Evolutionary conservation across 2,797 vertebrate species (phyloP).

Genomic region (Hippopotamyrus pictus): DNA sequence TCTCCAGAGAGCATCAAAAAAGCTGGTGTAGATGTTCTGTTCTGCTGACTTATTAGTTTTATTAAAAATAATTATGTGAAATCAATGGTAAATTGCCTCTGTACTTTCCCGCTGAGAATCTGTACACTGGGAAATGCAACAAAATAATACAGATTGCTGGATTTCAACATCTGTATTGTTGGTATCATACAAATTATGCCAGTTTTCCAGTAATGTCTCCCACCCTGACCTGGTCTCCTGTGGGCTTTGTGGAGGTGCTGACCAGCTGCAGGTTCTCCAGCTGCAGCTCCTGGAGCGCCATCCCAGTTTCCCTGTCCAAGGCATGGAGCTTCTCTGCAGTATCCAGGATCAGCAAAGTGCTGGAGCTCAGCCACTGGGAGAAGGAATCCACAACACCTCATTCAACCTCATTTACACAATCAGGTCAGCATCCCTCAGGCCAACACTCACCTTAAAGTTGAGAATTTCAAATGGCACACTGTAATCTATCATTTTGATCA

Average conservation of each 20-base stretch:
- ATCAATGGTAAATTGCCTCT: neutral
- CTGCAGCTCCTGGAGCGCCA: constrained; percentile 10
- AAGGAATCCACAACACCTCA: neutral
- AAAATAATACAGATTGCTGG: neutral
- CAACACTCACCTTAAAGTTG: constrained; percentile 22
- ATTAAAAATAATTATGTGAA: neutral
- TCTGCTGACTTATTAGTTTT: neutral
- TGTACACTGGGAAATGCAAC: neutral
- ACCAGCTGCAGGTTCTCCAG: constrained; percentile 10
- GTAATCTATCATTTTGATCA: constrained; percentile 12
- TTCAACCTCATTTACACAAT: neutral
- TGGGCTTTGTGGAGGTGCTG: neutral
- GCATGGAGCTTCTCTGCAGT: constrained; percentile 12
- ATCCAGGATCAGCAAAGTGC: constrained; percentile 17
- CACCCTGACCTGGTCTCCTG: neutral
- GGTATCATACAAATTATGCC: neutral
- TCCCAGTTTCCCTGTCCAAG: constrained; percentile 18
- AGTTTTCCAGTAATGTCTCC: neutral
- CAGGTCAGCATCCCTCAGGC: neutral
- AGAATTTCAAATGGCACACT: constrained; percentile 21
- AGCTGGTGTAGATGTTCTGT: neutral
- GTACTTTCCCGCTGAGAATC: neutral
- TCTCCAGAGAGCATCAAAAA: neutral
- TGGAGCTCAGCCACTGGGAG: constrained; percentile 21
- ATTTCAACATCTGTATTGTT: neutral